Evolutionary conservation across 2,888 invertebrate species (phyloP).

Genomic region (Agriopis aurantiaria): DNA sequence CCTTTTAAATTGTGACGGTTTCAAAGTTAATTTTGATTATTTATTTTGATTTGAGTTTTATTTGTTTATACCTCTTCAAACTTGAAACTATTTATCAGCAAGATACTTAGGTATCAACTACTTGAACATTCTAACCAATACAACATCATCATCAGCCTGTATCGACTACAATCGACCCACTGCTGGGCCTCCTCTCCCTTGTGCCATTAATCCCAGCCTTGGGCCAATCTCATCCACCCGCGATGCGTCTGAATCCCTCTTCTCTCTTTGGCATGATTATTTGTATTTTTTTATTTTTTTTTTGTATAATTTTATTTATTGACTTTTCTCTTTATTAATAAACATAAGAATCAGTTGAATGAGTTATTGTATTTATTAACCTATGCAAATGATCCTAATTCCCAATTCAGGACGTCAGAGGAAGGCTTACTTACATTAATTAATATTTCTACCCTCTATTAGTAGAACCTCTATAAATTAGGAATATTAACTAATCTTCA

Average conservation of each 20-base stretch:
- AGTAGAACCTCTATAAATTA: conserved; percentile 54
- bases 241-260: too few relatives aligned
- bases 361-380: not conserved
- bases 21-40: not conserved
- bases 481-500: conserved; percentile 52
- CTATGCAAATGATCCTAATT: conserved; percentile 23
- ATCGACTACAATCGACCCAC: too few relatives aligned
- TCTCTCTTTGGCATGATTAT: too few relatives aligned
- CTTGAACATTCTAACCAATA: not conserved
- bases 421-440: conserved; percentile 30
- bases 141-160: too few relatives aligned
- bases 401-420: conserved; percentile 18
- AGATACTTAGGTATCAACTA: too few relatives aligned
- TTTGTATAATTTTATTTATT: too few relatives aligned
- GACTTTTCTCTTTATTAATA: not conserved
- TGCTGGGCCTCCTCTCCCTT: too few relatives aligned
- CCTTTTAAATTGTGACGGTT: not conserved
- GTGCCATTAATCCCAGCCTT: too few relatives aligned
- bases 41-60: not conserved
- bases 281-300: too few relatives aligned
- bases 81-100: too few relatives aligned
- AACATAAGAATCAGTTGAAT: not conserved
- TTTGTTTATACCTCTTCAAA: not conserved
- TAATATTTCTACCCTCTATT: conserved; percentile 45
- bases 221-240: too few relatives aligned